These are phyloP conservation scores for Alectoris magna DNA, from an alignment of 2,797 vertebrate genomes.

Conservation along the genomic window DNA sequence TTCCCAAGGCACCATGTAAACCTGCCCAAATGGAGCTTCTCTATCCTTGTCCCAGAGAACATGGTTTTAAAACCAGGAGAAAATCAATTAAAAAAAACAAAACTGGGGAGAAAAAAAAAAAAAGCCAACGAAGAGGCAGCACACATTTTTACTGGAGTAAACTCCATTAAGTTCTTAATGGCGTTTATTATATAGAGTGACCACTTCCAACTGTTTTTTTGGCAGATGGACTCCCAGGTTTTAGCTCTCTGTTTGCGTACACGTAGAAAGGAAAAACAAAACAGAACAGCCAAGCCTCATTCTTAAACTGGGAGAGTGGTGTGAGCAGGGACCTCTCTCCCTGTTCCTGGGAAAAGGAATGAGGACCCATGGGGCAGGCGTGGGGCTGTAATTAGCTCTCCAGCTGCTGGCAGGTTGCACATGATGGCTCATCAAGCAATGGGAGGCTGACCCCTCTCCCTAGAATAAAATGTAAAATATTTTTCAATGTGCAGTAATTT, in stretches of 20 bases:
- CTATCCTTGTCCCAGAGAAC: neutral
- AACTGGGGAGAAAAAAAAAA: neutral
- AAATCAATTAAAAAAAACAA: slow-evolving; percentile 8
- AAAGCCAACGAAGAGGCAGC: neutral
- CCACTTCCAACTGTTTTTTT: neutral
- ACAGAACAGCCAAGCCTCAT: slow-evolving; percentile 42
- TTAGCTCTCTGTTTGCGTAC: neutral
- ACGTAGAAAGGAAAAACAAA: neutral
- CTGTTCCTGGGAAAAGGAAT: slow-evolving; percentile 55
- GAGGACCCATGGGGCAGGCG: slow-evolving; percentile 47
- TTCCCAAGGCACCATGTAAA: neutral
- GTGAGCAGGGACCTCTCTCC: slow-evolving; percentile 49
- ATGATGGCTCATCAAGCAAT: slow-evolving; percentile 42
- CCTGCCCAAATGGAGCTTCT: accelerated
- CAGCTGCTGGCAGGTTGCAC: slow-evolving; percentile 51
- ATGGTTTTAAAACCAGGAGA: neutral
- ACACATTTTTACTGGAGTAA: neutral
- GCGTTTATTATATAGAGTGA: neutral
- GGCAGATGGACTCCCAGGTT: neutral
- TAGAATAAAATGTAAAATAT: slow-evolving; percentile 67
- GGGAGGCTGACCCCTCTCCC: slow-evolving; percentile 54
- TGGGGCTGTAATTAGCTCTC: slow-evolving; percentile 55
- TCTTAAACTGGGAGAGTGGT: neutral
- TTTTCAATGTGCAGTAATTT: slow-evolving; percentile 13
- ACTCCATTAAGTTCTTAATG: neutral